phyloP scores from a whole-genome alignment of 2,113 vertebrate genomes.

The Delphinus delphis region DNA sequence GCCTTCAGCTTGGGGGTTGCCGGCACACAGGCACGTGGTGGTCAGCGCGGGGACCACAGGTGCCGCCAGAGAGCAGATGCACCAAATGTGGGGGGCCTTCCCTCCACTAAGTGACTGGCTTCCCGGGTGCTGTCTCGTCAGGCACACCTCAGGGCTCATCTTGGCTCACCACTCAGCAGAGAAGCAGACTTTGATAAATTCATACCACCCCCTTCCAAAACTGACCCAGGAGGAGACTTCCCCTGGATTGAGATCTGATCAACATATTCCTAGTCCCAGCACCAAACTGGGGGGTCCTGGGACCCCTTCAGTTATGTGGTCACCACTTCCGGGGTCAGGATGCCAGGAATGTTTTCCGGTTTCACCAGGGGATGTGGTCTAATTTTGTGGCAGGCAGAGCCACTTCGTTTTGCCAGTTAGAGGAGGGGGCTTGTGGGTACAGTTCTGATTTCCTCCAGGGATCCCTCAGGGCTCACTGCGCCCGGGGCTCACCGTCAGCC shows the following conservation, averaged over 20 bases:
- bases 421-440: neutral
- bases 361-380: neutral
- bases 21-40: neutral
- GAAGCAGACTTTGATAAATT: no score
- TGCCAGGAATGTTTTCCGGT: no score
- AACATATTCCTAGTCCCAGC: neutral
- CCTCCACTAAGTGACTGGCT: neutral
- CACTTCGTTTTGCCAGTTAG: neutral
- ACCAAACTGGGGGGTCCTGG: neutral
- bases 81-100: neutral
- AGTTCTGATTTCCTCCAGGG: neutral
- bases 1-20: slow-evolving; percentile 77
- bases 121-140: no score
- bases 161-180: neutral
- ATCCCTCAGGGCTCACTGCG: neutral
- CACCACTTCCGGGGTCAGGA: neutral
- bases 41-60: neutral
- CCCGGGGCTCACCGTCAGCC: neutral
- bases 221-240: neutral
- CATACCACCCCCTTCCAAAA: neutral
- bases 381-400: neutral
- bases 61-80: neutral
- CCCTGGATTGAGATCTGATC: neutral
- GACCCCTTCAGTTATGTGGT: neutral
- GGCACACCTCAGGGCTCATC: neutral